Base-by-base conservation (phyloP, 1,140 invertebrate species). In the Bombus pyrosoma region DNA sequence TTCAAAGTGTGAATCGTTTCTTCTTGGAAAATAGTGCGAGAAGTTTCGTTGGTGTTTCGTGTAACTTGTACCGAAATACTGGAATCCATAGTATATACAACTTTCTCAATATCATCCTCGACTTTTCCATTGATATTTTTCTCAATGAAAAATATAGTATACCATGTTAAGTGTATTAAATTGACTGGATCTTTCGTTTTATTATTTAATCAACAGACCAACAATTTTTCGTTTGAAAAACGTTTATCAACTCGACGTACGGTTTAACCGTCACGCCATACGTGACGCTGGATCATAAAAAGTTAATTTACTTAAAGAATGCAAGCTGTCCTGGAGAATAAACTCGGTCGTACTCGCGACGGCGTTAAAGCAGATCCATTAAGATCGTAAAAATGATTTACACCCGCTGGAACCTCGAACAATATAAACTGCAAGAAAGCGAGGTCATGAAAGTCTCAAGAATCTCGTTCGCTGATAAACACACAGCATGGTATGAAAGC, bases 301-400 rank as follows among this genome's bases (percentile, higher is more conserved):
- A 15, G 18, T 66, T 81, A 69, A 81, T 71, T 81, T 39, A 12
- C 66, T 18, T 81, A 81, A 47, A 39, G 66, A 71, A 71, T 57
- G 34, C 32, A n/a, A 68, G 77, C 41, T 66, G 43, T 47, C 43
- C 32, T 5, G 32, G 1, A 2, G 13, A n/a, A 59, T 12, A 4
- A 78, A 37, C 18, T 78, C 37, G 28, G 9, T 32, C 10, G n/a
- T 64, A 43, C 13, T 41, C 32, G 37, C 39, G 78, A 71, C 43
- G 34, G 1, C 13, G 64, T 53, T 47, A 32, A 69, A 37, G 37
- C 37, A 13, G 75, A 37, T 22, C 39, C n/a, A 25, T 66, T 43
- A 37, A 47, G 62, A 28, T 79, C 41, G n/a, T 79, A 43, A 34
- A 79, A 68, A 66, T 47, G 39, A 79, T 68, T 25, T 34, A 79